These are phyloP conservation scores for Listronotus oregonensis DNA, from an alignment of 1,140 invertebrate species.

Conservation along the genomic window DNA sequence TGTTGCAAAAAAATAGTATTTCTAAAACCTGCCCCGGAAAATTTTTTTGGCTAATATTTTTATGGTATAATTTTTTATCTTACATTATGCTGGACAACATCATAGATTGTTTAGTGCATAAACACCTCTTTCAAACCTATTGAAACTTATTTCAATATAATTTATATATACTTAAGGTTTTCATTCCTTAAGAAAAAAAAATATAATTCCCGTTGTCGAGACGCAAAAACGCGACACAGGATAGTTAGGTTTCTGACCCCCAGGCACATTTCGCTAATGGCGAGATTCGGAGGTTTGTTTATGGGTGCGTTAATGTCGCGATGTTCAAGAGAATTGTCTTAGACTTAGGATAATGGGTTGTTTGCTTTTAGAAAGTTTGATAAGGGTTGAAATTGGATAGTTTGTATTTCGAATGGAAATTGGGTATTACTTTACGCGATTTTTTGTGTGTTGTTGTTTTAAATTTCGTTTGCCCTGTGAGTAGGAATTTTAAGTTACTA, in stretches of 20 bases:
- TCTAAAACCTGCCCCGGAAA: too few relatives aligned
- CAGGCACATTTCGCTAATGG: constrained; percentile 26
- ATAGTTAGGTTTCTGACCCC: constrained; percentile 22
- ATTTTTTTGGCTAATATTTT: too few relatives aligned
- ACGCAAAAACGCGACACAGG: constrained; percentile 6
- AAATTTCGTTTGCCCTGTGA: too few relatives aligned
- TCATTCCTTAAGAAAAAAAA: neutral
- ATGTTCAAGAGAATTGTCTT: constrained; percentile 34
- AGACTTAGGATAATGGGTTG: constrained; percentile 32
- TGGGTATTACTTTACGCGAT: neutral
- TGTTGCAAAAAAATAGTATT: too few relatives aligned
- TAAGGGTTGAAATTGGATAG: constrained; percentile 18
- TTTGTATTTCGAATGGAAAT: neutral
- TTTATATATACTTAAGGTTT: too few relatives aligned
- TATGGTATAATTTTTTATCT: too few relatives aligned
- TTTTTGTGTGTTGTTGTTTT: too few relatives aligned
- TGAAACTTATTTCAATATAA: too few relatives aligned
- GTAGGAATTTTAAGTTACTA: too few relatives aligned
- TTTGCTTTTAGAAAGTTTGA: constrained; percentile 23
- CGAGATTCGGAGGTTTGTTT: constrained; percentile 31
- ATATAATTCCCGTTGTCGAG: neutral
- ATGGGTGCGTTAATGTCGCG: constrained; percentile 34
- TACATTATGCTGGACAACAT: too few relatives aligned
- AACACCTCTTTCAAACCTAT: too few relatives aligned
- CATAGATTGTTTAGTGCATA: too few relatives aligned